Conservation (phyloP, 1,140 invertebrate species). For the Drosophila ananassae region DNA sequence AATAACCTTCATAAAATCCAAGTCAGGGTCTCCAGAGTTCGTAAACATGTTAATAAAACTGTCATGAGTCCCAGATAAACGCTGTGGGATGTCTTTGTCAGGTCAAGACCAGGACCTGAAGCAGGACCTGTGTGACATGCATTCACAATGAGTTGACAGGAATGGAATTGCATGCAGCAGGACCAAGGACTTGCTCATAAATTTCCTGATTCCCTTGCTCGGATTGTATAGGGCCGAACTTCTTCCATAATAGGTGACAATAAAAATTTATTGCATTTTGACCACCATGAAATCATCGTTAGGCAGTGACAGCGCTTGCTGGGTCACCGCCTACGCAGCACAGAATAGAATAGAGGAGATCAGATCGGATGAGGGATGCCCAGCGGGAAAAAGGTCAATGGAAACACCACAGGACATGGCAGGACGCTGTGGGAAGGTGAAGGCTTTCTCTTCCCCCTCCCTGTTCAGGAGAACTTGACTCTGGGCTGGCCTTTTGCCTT, state of each 20-base stretch:
- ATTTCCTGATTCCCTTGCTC: slow-evolving; percentile 46
- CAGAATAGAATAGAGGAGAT: slow-evolving; percentile 22
- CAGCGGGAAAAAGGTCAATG: slow-evolving; percentile 66
- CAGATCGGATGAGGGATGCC: slow-evolving; percentile 28
- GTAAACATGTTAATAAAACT: slow-evolving; percentile 78
- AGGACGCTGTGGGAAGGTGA: neutral
- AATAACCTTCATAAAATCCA: slow-evolving; percentile 17
- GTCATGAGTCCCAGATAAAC: slow-evolving; percentile 59
- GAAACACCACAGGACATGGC: slow-evolving; percentile 50
- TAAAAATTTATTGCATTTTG: slow-evolving; percentile 83
- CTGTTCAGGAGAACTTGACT: slow-evolving; percentile 64
- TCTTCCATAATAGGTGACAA: slow-evolving; percentile 72
- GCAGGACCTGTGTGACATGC: slow-evolving; percentile 66
- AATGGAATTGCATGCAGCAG: slow-evolving; percentile 51
- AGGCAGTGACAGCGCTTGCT: slow-evolving; percentile 50
- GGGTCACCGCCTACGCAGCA: slow-evolving; percentile 26
- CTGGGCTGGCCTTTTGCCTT: slow-evolving; percentile 41
- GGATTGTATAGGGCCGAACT: slow-evolving; percentile 17
- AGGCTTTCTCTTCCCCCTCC: slow-evolving; percentile 8
- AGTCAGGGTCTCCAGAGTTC: slow-evolving; percentile 34
- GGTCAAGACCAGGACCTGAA: slow-evolving; percentile 43
- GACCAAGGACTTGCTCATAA: slow-evolving; percentile 54
- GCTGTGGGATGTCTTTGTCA: slow-evolving; percentile 56
- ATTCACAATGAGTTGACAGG: slow-evolving; percentile 60
- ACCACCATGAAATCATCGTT: slow-evolving; percentile 84